Conservation (phyloP, 1,140 invertebrate genomes). For the Agrypnia vestita region DNA sequence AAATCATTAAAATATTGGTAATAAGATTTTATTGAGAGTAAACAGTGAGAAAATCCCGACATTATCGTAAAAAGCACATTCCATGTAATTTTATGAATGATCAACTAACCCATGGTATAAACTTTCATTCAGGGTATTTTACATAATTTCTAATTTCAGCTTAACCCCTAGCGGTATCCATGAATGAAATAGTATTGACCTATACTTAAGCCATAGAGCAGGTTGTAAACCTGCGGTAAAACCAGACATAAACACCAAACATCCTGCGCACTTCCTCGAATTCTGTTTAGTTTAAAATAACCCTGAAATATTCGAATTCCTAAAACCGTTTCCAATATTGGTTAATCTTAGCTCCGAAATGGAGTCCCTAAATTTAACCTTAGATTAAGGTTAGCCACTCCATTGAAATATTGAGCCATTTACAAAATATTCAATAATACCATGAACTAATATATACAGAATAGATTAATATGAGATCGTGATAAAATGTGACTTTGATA, state of each 20-base stretch:
- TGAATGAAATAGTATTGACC: slow-evolving; percentile 27
- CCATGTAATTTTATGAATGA: slow-evolving; percentile 11
- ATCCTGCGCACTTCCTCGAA: neutral
- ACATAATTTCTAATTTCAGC: neutral
- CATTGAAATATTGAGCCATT: too few relatives aligned
- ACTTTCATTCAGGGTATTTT: neutral
- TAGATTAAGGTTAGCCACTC: too few relatives aligned
- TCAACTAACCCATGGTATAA: neutral
- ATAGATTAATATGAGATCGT: too few relatives aligned
- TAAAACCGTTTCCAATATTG: too few relatives aligned
- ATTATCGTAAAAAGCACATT: neutral
- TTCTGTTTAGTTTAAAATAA: neutral
- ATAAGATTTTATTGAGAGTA: slow-evolving; percentile 17
- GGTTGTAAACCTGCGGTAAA: slow-evolving; percentile 2
- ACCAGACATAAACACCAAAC: neutral
- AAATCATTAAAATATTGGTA: neutral
- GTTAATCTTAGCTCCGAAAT: too few relatives aligned
- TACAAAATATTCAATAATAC: too few relatives aligned
- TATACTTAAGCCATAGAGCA: slow-evolving; percentile 1
- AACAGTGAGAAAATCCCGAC: slow-evolving; percentile 29
- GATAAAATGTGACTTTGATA: too few relatives aligned
- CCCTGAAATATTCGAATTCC: too few relatives aligned
- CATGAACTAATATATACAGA: too few relatives aligned
- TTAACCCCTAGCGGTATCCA: neutral
- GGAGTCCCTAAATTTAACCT: too few relatives aligned